Base-by-base conservation (phyloP, 2,888 invertebrate species). In the Heliconius charithonia region DNA sequence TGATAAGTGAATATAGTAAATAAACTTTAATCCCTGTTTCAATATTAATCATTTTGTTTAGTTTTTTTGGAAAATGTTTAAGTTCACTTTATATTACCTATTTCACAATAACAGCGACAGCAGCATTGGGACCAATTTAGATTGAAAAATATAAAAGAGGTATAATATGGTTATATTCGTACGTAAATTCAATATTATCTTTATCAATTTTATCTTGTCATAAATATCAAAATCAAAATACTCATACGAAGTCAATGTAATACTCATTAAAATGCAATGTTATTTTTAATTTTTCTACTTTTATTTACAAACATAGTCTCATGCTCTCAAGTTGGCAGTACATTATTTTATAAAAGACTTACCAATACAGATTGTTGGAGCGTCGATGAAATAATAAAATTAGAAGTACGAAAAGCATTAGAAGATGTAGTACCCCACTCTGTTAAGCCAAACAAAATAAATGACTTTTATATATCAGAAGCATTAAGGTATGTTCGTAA, bases 371-470 rank as follows among this genome's bases (percentile, higher is more conserved):
- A 88, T 37, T 95, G 94, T 82, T 95, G 94, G 95, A 89, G 80
- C 73, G 85, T 89, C 82, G 87, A 89, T 67, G 93, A 94, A 7
- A 83, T 93, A 63, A 87, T 90, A 3, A 93, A 89, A 82, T 84
- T 95, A 75, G 87, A 86, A 41, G 91, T 92, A 72, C 89, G 94
- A 13, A 89, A 85, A 83, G 83, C 88, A 75, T 93, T 93, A 74
- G 92, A 94, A 84, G 81, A 87, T 51, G 80, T 92, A 32, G 83
- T 91, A 79, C 91, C 90, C 6, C 84, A 87, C 7, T 80, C 83
- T 71, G 83, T 90, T 22, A 83, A 85, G 63, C 93, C 92, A 2
- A 87, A 91, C 59, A 86, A 88, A 86, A 84, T 94, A 3, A 87
- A 91, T 80, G 85, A 81, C 65, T 87, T 86, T 80, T 93, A 90